Percentiles rank a stretch among this genome's conserved stretches.
Evolutionary conservation across 1,140 invertebrate species (phyloP).

Genomic region (Diorhabda carinulata): DNA sequence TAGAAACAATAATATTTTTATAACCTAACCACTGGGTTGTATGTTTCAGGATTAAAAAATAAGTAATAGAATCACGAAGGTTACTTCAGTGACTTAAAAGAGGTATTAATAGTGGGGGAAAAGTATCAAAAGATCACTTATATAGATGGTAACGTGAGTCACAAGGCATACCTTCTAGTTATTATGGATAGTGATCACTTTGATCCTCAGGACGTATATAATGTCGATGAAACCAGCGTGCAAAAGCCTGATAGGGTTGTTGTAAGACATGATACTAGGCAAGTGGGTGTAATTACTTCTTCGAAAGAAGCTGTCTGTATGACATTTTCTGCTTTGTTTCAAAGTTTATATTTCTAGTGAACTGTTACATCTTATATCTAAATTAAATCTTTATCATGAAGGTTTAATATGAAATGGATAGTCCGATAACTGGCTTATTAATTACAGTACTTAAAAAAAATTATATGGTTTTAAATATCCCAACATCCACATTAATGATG

Average conservation of each 20-base stretch:
- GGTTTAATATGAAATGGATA: not conserved
- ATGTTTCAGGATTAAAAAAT: too few species aligned
- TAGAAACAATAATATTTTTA: too few species aligned
- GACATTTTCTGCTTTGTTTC: too few species aligned
- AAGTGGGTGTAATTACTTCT: conserved; percentile 49
- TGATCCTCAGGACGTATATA: conserved; percentile 45
- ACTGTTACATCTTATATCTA: too few species aligned
- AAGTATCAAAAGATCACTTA: too few species aligned
- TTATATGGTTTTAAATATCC: conserved; percentile 13
- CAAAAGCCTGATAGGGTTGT: conserved; percentile 43
- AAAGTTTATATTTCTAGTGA: too few species aligned
- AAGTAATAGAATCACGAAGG: too few species aligned
- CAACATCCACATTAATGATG: not conserved
- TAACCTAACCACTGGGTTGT: too few species aligned
- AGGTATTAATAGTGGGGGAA: too few species aligned
- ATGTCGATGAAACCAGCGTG: conserved; percentile 49
- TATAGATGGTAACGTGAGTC: too few species aligned
- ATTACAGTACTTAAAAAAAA: conserved; percentile 5
- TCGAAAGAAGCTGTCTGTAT: conserved; percentile 21
- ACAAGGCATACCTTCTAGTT: conserved; percentile 28
- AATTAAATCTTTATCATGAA: too few species aligned
- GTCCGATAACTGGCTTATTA: not conserved
- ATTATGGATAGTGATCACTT: conserved; percentile 42
- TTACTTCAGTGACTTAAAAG: too few species aligned
- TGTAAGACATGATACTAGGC: conserved; percentile 45